phyloP scores from a whole-genome alignment of 2,113 vertebrate species.

The Cryptomyrus ogoouensis region DNA sequence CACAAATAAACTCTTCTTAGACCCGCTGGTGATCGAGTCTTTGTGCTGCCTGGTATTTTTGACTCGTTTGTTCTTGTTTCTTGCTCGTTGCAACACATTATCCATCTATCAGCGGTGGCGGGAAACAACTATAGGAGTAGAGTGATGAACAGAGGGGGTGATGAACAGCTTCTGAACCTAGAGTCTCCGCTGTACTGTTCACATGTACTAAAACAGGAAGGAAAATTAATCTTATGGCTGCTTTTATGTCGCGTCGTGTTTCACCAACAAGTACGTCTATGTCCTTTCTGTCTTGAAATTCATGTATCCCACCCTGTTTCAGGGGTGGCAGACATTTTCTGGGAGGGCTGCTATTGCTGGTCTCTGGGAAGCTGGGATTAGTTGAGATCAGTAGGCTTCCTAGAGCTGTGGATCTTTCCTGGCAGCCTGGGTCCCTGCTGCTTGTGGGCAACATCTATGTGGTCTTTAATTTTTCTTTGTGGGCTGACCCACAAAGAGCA shows the following conservation, averaged over 20 bases:
- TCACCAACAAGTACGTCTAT: slow-evolving; percentile 83
- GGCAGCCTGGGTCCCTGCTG: slow-evolving; percentile 79
- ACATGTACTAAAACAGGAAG: not conserved
- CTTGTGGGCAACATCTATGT: slow-evolving; percentile 85
- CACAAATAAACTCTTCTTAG: not conserved
- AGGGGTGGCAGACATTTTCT: slow-evolving; percentile 88
- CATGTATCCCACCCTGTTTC: slow-evolving; percentile 93
- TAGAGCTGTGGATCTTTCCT: slow-evolving; percentile 70
- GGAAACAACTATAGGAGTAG: not conserved
- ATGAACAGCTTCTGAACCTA: not conserved
- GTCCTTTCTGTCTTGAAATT: slow-evolving; percentile 90
- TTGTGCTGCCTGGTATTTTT: not conserved
- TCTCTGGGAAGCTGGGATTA: slow-evolving; percentile 81
- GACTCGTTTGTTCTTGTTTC: not conserved
- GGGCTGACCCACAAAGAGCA: slow-evolving; percentile 63
- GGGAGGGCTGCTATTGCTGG: slow-evolving; percentile 73
- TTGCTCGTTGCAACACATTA: not conserved
- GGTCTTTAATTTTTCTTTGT: not conserved
- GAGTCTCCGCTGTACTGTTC: not conserved
- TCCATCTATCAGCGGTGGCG: not conserved
- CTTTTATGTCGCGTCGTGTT: slow-evolving; percentile 55
- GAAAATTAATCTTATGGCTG: not conserved
- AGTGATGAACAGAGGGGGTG: not conserved
- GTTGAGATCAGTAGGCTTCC: slow-evolving; percentile 73
- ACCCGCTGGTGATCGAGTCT: not conserved